These are phyloP conservation scores for Drosophila punjabiensis DNA, from an alignment of 1,140 invertebrate genomes.

Conservation along the genomic window DNA sequence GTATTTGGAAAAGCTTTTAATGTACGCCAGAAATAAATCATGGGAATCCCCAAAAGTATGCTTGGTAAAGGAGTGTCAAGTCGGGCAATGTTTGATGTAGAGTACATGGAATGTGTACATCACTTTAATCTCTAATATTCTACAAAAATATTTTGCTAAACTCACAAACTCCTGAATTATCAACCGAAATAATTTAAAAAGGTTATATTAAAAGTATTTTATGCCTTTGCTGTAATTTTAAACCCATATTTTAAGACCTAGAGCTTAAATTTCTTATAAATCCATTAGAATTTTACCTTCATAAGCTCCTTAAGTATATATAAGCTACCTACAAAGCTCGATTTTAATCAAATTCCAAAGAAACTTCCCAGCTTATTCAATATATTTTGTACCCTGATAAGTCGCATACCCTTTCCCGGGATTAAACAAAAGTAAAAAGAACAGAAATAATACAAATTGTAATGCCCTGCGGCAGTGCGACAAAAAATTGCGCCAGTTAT, in stretches of 20 bases:
- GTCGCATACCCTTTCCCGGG: not conserved
- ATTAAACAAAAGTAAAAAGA: conserved; percentile 7
- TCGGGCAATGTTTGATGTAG: not conserved
- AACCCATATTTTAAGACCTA: not conserved
- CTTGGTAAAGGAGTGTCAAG: not conserved
- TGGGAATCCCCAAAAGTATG: conserved; percentile 27
- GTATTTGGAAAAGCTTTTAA: conserved; percentile 31
- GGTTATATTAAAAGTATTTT: no score
- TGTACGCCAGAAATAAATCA: not conserved
- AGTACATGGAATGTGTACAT: not conserved
- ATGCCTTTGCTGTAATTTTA: no score
- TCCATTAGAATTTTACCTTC: not conserved
- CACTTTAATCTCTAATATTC: not conserved
- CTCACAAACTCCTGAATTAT: no score
- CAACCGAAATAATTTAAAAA: no score
- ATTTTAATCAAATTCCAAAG: conserved; percentile 19
- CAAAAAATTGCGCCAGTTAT: conserved; percentile 38
- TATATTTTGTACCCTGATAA: not conserved
- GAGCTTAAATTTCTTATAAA: not conserved
- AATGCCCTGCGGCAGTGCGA: conserved; percentile 64
- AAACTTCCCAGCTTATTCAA: not conserved
- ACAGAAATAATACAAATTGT: conserved; percentile 53
- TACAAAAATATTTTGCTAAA: not conserved
- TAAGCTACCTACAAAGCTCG: not conserved
- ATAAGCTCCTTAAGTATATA: not conserved